Conservation (phyloP, 1,140 invertebrate genomes). For the Teleopsis dalmanni region DNA sequence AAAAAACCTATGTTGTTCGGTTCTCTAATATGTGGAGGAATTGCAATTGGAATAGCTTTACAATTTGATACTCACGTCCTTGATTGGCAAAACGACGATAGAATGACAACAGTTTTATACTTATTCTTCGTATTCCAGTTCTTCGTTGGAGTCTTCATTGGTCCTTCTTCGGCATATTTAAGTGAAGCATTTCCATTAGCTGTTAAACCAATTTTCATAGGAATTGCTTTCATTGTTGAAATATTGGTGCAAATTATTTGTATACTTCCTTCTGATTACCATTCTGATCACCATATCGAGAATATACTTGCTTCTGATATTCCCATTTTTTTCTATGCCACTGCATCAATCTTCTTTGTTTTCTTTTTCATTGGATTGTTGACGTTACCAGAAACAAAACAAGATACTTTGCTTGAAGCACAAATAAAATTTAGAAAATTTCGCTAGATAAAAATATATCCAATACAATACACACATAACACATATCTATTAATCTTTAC, state of each 20-base stretch:
- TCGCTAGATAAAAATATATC: too few relatives aligned
- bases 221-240: constrained; percentile 22
- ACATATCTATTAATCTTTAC: too few relatives aligned
- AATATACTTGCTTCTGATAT: constrained; percentile 21
- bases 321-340: constrained; percentile 18
- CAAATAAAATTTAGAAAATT: constrained; percentile 30
- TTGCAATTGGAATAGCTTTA: constrained; percentile 25
- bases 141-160: constrained; percentile 21
- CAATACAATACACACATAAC: too few relatives aligned
- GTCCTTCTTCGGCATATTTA: constrained; percentile 28
- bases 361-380: constrained; percentile 22
- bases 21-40: constrained; percentile 18
- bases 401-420: constrained; percentile 24
- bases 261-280: neutral
- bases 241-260: constrained; percentile 16
- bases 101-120: constrained; percentile 20
- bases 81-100: constrained; percentile 13
- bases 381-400: constrained; percentile 32
- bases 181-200: constrained; percentile 32
- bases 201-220: constrained; percentile 26
- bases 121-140: constrained; percentile 25
- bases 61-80: too few relatives aligned
- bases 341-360: constrained; percentile 18
- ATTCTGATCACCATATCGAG: neutral
- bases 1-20: constrained; percentile 28